These are phyloP conservation scores for Dysmachus trigonus DNA, from an alignment of 2,888 invertebrate genomes.

Conservation along the genomic window DNA sequence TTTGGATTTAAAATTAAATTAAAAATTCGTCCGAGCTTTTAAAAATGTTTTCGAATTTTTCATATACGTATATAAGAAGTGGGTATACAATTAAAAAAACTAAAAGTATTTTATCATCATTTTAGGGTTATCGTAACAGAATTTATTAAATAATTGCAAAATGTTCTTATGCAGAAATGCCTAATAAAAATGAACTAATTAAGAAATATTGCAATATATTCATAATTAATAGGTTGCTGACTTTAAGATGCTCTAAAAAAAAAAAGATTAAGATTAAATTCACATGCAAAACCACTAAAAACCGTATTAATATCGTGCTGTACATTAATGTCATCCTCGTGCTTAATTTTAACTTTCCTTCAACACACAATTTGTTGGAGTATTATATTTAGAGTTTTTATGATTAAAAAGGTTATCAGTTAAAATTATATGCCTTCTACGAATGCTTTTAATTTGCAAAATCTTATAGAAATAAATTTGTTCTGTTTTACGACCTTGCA, in stretches of 20 bases:
- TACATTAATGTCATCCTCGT: neutral
- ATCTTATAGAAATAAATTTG: neutral
- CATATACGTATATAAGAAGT: too few species aligned
- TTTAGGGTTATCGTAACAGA: too few species aligned
- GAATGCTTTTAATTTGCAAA: neutral
- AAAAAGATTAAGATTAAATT: neutral
- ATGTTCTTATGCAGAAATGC: too few species aligned
- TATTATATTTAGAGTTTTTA: neutral
- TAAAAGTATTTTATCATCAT: too few species aligned
- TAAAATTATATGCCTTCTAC: neutral
- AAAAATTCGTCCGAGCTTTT: too few species aligned
- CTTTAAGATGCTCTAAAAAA: neutral
- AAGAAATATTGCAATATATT: neutral
- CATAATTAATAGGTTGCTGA: neutral
- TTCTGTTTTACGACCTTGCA: neutral
- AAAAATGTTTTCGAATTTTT: too few species aligned
- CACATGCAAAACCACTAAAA: neutral
- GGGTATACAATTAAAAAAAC: too few species aligned
- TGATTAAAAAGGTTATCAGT: neutral
- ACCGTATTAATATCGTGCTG: neutral
- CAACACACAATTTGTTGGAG: neutral
- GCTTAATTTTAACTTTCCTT: neutral
- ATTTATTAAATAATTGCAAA: too few species aligned
- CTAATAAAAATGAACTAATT: neutral
- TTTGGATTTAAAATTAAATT: too few species aligned